These are phyloP conservation scores for Danionella cerebrum DNA, from an alignment of 2,113 vertebrate species.

Conservation along the genomic window DNA sequence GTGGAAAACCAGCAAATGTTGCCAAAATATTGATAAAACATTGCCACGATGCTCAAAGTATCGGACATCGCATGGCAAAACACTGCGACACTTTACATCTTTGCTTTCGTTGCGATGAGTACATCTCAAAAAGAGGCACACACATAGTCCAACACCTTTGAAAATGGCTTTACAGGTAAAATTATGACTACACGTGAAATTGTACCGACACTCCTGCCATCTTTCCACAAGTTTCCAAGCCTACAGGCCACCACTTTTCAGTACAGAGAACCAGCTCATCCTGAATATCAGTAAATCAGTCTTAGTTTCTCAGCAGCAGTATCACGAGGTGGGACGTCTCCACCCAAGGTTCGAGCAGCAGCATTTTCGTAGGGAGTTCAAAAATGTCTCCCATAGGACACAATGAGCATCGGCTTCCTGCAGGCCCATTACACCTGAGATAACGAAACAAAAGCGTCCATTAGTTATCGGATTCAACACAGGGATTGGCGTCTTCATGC, in stretches of 20 bases:
- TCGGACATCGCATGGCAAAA: slow-evolving; percentile 14
- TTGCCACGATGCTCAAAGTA: slow-evolving; percentile 33
- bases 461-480: slow-evolving; percentile 11
- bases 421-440: slow-evolving; percentile 78
- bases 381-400: slow-evolving; percentile 79
- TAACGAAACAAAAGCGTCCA: background rate
- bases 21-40: slow-evolving; percentile 51
- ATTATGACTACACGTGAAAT: slow-evolving; percentile 43
- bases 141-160: slow-evolving; percentile 43
- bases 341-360: slow-evolving; percentile 90
- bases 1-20: slow-evolving; percentile 64
- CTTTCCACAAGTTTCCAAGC: slow-evolving; percentile 53
- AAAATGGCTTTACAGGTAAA: slow-evolving; percentile 43
- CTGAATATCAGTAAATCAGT: slow-evolving; percentile 80
- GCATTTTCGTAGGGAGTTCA: slow-evolving; percentile 74
- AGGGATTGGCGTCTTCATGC: background rate
- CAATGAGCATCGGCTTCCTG: slow-evolving; percentile 70
- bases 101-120: slow-evolving; percentile 19
- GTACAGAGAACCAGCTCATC: slow-evolving; percentile 92
- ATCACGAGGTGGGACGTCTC: slow-evolving; percentile 79
- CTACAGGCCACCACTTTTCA: slow-evolving; percentile 69
- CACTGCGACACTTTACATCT: slow-evolving; percentile 14
- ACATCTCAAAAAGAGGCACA: slow-evolving; percentile 21
- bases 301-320: slow-evolving; percentile 82
- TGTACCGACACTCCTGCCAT: slow-evolving; percentile 38